Conservation (phyloP, 2,888 invertebrate species). For the Allolobophora icterica region DNA sequence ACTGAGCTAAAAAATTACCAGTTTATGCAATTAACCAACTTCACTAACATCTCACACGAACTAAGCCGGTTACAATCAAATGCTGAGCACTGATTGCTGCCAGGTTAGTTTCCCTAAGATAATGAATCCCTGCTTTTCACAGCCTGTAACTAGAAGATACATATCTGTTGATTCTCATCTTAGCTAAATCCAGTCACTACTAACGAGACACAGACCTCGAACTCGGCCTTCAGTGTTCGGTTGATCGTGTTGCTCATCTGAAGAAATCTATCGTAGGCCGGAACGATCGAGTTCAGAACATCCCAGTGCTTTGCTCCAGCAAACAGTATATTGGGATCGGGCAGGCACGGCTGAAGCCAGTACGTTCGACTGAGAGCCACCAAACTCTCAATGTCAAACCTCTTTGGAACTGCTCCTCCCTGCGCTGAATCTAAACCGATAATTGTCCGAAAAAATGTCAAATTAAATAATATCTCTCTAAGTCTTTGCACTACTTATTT, state of each 20-base stretch:
- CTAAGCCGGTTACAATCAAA: background rate
- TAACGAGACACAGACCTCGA: constrained; percentile 36
- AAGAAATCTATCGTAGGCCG: constrained; percentile 40
- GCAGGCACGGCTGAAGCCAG: constrained; percentile 32
- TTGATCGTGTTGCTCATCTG: constrained; percentile 40
- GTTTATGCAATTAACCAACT: background rate
- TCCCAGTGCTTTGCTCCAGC: constrained; percentile 38
- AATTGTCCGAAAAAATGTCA: background rate
- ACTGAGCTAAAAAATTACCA: background rate
- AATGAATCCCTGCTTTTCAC: background rate
- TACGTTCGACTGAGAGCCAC: constrained; percentile 26
- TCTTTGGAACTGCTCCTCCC: background rate
- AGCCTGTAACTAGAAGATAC: background rate
- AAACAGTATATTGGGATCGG: constrained; percentile 39
- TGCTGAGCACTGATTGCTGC: too few relatives aligned
- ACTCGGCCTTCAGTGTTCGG: constrained; percentile 39
- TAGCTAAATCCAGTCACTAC: background rate
- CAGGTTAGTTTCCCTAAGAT: background rate
- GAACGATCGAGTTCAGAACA: constrained; percentile 36
- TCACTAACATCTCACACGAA: background rate
- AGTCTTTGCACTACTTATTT: background rate
- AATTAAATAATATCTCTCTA: background rate
- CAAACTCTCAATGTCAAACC: constrained; percentile 30
- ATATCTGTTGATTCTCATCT: background rate
- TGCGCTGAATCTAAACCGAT: background rate